Percentiles rank a stretch among this genome's conserved stretches.
Conservation (phyloP, 1,140 invertebrate species). For the Drosophila arizonae region DNA sequence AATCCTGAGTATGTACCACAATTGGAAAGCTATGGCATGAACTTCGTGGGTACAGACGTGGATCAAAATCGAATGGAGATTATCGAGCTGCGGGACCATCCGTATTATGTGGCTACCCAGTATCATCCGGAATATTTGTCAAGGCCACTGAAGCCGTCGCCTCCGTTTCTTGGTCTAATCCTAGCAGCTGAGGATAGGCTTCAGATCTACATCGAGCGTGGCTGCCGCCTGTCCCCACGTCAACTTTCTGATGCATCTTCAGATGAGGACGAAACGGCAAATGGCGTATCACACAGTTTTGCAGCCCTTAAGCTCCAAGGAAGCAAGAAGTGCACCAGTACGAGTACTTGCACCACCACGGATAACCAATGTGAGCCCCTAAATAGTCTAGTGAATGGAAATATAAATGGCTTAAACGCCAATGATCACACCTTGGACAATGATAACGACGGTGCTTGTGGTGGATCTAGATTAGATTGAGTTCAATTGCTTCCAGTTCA, state of each 20-base stretch:
- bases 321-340: neutral
- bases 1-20: conserved; percentile 93
- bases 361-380: neutral
- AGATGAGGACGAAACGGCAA: conserved; percentile 83
- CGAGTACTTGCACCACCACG: neutral
- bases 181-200: conserved; percentile 92
- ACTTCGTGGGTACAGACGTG: conserved; percentile 94
- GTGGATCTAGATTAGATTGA: conserved; percentile 12
- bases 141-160: conserved; percentile 95
- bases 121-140: conserved; percentile 99
- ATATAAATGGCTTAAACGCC: no score
- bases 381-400: no score
- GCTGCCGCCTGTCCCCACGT: conserved; percentile 87
- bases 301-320: conserved; percentile 23
- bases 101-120: conserved; percentile 97
- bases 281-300: conserved; percentile 33
- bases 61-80: conserved; percentile 93
- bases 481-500: no score
- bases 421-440: no score
- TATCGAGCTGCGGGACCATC: conserved; percentile 89
- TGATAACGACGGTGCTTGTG: conserved; percentile 39
- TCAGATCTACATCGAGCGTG: conserved; percentile 87
- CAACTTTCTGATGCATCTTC: conserved; percentile 88
- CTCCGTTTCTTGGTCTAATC: conserved; percentile 97
- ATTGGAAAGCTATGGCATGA: conserved; percentile 92